Evolutionary conservation across 2,888 invertebrate genomes (phyloP), one percentile per base, ranked within the genome.

Genomic region (Elegia similella): DNA sequence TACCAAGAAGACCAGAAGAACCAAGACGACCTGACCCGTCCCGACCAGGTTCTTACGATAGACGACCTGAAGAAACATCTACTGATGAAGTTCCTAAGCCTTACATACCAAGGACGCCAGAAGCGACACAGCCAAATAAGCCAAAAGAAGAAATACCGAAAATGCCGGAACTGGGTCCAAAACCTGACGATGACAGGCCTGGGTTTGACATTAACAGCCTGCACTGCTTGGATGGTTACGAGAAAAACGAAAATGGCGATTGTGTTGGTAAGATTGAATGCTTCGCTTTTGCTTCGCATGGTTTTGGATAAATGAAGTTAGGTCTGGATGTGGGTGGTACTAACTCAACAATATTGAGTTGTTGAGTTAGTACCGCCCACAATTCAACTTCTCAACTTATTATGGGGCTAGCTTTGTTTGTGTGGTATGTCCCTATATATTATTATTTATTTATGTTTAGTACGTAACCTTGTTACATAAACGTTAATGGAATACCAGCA

Each of bases 171-270:
- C 30, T 52, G 15, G 56, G 56, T 10, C 47, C 58, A 23, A 62
- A 59, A 46, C 57, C 59, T 17, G 59, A 60, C 0, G 60, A 63
- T 7, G 69, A 71, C 62, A 34, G 50, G n/a, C 65, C 72, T 16
- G 78, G 76, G 7, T 83, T 84, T 57, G 74, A 86, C 61, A 66
- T 78, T n/a, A 76, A 80, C 42, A 67, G 80, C 2, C 56, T 86
- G 1, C 86, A 86, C 60, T 93, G 93, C 64, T 74, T 92, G 47
- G 75, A 84, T 62, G 94, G 94, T 0, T 94, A 92, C 58, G 86
- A 92, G 58, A 88, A 92, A 55, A 92, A 93, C 68, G 76, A 75
- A 42, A 69, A 78, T 53, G 93, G 93, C 1, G 91, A 92, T 32
- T 94, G 94, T 74, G 84, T 92, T 42, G 94, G 94, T 94, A 76